Conservation (phyloP, 37 sponge, comb jelly and placozoan species). For the Spongilla lacustris region DNA sequence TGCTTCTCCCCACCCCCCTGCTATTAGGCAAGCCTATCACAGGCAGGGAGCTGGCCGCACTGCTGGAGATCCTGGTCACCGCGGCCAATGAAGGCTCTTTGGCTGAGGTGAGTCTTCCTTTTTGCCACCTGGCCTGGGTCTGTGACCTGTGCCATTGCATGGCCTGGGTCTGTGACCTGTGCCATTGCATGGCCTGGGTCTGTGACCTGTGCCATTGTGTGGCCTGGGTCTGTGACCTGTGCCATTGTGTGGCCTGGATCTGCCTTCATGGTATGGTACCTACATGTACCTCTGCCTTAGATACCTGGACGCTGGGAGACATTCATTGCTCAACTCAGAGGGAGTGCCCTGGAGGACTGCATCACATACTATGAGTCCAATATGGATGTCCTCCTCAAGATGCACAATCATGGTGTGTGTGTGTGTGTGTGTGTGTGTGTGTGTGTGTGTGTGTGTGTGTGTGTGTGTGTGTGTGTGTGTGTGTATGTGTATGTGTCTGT, state of each 20-base stretch:
- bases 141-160: too few relatives aligned
- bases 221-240: too few relatives aligned
- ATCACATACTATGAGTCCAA: constrained; percentile 82
- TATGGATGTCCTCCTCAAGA: constrained; percentile 42
- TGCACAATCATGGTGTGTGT: constrained; percentile 49
- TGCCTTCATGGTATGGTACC: not conserved
- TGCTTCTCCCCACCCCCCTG: too few relatives aligned
- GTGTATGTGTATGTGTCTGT: too few relatives aligned
- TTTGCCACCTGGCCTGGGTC: not conserved
- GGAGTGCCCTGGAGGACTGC: constrained; percentile 76
- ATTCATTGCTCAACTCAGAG: constrained; percentile 70
- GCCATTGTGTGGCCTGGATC: not conserved
- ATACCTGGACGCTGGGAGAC: constrained; percentile 82
- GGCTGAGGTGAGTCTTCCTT: constrained; percentile 62
- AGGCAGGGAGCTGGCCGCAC: constrained; percentile 87
- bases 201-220: not conserved
- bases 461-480: not conserved
- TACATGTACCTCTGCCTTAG: not conserved
- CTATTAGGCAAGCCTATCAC: constrained; percentile 69
- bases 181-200: not conserved
- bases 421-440: not conserved
- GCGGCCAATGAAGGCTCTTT: constrained; percentile 94
- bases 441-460: constrained; percentile 7
- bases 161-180: too few relatives aligned
- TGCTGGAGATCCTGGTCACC: constrained; percentile 78